These are phyloP conservation scores for Poeciliopsis presidionis DNA, from an alignment of 2,797 vertebrate species.

Conservation along the genomic window DNA sequence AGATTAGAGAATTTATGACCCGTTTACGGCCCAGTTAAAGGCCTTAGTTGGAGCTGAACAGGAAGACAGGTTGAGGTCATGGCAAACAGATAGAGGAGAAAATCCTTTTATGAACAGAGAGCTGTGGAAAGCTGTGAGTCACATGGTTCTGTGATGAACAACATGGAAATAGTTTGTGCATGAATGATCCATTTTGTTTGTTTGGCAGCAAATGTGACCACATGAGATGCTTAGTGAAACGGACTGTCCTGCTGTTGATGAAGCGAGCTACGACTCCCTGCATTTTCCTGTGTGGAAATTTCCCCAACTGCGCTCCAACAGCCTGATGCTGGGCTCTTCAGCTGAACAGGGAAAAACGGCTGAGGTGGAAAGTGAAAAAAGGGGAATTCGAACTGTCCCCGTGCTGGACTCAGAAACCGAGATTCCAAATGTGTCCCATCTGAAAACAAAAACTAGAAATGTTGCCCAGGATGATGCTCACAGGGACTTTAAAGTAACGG, in stretches of 20 bases:
- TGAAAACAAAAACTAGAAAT: not conserved
- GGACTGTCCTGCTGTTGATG: not conserved
- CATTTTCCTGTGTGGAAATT: not conserved
- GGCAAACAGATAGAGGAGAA: constrained; percentile 1
- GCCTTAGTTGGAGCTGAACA: not conserved
- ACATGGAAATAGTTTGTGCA: not conserved
- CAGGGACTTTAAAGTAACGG: not conserved
- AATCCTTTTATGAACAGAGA: constrained; percentile 2
- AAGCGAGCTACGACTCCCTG: not conserved
- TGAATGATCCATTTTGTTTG: not conserved
- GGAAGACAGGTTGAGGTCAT: constrained; percentile 16
- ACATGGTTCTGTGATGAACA: not conserved
- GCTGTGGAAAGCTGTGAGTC: not conserved
- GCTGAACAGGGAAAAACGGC: not conserved
- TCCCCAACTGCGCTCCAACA: not conserved
- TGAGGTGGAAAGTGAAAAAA: not conserved
- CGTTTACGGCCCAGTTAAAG: constrained; percentile 31
- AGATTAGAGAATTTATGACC: constrained; percentile 32
- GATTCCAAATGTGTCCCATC: not conserved
- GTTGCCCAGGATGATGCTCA: not conserved
- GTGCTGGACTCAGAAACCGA: not conserved
- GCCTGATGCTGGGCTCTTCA: not conserved
- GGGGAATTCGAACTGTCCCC: not conserved
- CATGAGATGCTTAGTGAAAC: not conserved
- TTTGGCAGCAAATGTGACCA: not conserved